Base-by-base conservation (phyloP, 2,797 vertebrate genomes). In the Melanogrammus aeglefinus region DNA sequence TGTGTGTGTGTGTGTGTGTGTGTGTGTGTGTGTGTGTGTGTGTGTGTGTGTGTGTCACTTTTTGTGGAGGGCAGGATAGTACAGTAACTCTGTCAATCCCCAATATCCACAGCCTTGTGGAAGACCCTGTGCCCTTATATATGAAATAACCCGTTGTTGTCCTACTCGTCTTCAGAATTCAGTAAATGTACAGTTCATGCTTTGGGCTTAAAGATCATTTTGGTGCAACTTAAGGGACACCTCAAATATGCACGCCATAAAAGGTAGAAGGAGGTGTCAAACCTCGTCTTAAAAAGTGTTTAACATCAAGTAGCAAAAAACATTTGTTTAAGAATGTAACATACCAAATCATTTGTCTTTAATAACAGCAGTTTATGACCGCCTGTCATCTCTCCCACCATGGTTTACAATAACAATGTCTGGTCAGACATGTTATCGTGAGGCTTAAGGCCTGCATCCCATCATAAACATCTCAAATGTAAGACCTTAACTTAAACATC, bases 1-100 rank as follows among this genome's bases (percentile, higher is more conserved):
- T 41, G 39, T 41, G 63, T 69, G 63, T 69, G 63, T 21, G 63
- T 69, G 18, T 69, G 63, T 69, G 63, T 69, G 63, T 69, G 39
- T 41, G 39, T 47, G 44, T 47, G 44, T 47, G 44, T 47, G 44
- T 47, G 44, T 47, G 44, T 47, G 44, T 47, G 44, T 47, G 44
- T 16, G 44, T 47, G 44, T 21, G 47, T 51, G 47, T 21, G 47
- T 51, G 16, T 1, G 47, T 51, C 41, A 9, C 41, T 44, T 44
- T 44, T 44, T 44, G 41, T 44, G 41, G 13, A 44, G 41, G 41
- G 41, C 10, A 44, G 41, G 41, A 13, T 44, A 44, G 10, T 16
- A 16, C 41, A 44, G 41, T 16, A 16, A 4, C 47, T 51, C 16
- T 63, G 57, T 63, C 21, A 21, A 63, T 6, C 47, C 47, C 47